Base-by-base conservation (phyloP, 1,140 invertebrate genomes). In the Ladona fulva region DNA sequence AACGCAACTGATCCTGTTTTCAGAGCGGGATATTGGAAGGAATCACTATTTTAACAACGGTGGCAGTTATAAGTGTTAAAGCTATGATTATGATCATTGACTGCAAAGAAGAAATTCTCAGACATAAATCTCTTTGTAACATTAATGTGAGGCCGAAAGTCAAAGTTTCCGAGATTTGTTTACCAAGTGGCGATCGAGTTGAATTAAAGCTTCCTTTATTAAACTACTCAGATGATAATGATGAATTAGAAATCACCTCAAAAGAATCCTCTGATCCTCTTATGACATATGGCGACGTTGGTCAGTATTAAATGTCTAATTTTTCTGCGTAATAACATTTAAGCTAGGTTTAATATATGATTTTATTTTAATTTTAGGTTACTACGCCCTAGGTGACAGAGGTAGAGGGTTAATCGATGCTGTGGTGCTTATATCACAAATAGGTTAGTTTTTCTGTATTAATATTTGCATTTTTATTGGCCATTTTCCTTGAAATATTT, bases 1-100 rank as follows among this genome's bases (percentile, higher is more conserved):
- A 76, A 25, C n/a, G 24, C 24, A 66, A 76, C 59, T 73, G 74
- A 29, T 73, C 24, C 42, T 42, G n/a, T 74, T 83, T 83, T 25
- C 81, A 86, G 85, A 83, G 85, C 80, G 86, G 86, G n/a, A 82
- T 87, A 25, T 78, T 86, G 24, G 86, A 87, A 80, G 86, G 86
- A 14, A 81, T 82, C 11, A 25, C 85, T n/a, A 82, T 86, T 25
- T 86, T 87, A 85, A 80, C 81, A 14, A 19, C 82, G n/a, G 84
- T 87, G 42, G 79, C 78, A 12, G 80, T 80, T 82, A 80, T 81
- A 76, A 86, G 85, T 82, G 83, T 86, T 8, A 84, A 84, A 78
- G 84, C 86, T 0, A 86, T 86, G 86, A 80, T 86, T 24, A 81
- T 86, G 75, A 80, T 86, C 14, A 83, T 87, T 10, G 84, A 86